Conservation (phyloP, 2,797 vertebrate genomes). For the Podargus strigoides region DNA sequence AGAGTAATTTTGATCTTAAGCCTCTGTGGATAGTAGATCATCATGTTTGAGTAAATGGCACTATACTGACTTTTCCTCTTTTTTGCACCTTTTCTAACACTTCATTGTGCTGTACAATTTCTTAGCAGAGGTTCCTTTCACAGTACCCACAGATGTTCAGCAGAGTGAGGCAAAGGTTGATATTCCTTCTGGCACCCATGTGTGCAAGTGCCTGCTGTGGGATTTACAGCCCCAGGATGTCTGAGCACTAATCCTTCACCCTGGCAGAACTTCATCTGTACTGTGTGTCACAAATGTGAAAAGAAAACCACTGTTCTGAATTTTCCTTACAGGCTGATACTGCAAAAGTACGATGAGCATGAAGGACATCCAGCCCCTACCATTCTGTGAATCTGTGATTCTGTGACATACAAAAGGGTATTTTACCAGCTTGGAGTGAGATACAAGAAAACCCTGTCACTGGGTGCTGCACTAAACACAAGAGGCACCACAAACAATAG, state of each 20-base stretch:
- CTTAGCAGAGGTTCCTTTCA: not conserved
- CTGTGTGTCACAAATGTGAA: not conserved
- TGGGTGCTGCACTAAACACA: not conserved
- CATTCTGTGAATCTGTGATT: too few species aligned
- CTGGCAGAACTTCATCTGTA: not conserved
- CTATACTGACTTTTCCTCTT: not conserved
- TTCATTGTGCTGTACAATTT: not conserved
- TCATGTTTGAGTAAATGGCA: not conserved
- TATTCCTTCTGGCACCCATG: not conserved
- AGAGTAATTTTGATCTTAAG: not conserved
- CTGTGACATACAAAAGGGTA: not conserved
- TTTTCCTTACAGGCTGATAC: not conserved
- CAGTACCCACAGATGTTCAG: not conserved
- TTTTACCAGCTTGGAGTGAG: not conserved
- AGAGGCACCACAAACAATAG: not conserved
- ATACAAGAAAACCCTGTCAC: not conserved
- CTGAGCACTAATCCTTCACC: not conserved
- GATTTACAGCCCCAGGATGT: not conserved
- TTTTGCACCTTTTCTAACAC: not conserved
- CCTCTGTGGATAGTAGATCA: not conserved
- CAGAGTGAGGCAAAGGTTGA: not conserved
- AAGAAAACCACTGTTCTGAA: not conserved
- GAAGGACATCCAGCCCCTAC: too few species aligned
- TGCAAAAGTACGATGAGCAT: not conserved
- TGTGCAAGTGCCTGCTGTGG: not conserved